A percentile compares a stretch with the other conserved stretches of the same genome.
Evolutionary conservation across 2,797 vertebrate genomes (phyloP).

Genomic region (Buceros bicornis): DNA sequence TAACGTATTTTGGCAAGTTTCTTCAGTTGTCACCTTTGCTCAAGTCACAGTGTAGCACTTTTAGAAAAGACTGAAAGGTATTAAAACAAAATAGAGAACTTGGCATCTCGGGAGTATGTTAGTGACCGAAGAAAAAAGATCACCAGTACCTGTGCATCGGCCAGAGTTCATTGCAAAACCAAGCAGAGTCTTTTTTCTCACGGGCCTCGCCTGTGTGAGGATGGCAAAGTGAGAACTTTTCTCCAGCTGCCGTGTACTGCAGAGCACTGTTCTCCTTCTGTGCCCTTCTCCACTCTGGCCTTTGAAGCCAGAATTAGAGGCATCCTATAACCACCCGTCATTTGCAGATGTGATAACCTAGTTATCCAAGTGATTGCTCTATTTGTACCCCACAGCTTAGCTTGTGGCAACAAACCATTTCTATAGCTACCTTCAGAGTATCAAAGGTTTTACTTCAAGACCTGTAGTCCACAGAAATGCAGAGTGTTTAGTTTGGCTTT

Average conservation of each 20-base stretch:
- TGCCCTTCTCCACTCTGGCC: neutral
- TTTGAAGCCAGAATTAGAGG: neutral
- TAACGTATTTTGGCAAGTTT: neutral
- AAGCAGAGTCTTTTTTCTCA: neutral
- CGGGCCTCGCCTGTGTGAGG: neutral
- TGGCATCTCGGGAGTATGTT: neutral
- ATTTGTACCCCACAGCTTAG: neutral
- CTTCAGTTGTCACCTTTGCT: neutral
- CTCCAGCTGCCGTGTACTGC: neutral
- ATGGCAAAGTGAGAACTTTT: neutral
- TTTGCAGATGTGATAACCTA: neutral
- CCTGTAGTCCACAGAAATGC: neutral
- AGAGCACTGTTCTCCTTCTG: neutral
- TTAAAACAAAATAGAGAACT: neutral
- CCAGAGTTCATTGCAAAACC: neutral
- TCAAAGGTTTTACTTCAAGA: neutral
- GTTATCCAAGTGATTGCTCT: neutral
- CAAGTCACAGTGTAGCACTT: neutral
- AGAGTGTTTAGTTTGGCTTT: neutral
- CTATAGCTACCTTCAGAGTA: neutral
- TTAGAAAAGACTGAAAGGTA: neutral
- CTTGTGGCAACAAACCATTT: neutral
- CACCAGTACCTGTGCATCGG: neutral
- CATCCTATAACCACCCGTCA: neutral
- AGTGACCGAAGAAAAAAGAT: neutral